phyloP scores from a whole-genome alignment of 2,113 vertebrate species.

The Eurypyga helias region DNA sequence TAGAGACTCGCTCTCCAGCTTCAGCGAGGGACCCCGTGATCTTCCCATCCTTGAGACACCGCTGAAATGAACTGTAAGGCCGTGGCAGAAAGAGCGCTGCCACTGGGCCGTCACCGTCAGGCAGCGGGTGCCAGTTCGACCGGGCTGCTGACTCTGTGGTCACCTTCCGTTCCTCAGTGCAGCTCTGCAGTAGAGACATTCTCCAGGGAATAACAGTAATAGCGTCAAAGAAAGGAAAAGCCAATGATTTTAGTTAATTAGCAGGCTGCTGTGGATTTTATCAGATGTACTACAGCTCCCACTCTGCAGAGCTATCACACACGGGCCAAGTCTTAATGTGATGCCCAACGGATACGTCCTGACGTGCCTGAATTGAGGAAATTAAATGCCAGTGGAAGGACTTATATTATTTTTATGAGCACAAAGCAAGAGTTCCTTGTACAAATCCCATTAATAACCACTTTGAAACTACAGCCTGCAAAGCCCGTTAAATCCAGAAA shows the following conservation, averaged over 20 bases:
- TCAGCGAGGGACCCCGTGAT: background rate
- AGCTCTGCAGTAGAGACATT: background rate
- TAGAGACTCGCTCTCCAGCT: background rate
- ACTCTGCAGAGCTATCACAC: background rate
- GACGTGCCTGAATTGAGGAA: background rate
- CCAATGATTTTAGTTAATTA: background rate
- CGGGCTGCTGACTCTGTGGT: background rate
- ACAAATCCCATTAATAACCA: constrained; percentile 25
- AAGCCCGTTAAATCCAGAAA: constrained; percentile 31
- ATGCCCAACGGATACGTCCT: background rate
- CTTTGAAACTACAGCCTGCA: background rate
- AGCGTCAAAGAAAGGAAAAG: background rate
- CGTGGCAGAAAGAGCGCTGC: background rate
- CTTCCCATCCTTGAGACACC: background rate
- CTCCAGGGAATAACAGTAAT: background rate
- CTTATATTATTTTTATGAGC: background rate
- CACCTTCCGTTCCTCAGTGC: background rate
- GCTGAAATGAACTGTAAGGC: background rate
- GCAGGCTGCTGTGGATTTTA: background rate
- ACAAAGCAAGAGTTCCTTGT: background rate
- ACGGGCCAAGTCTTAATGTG: background rate
- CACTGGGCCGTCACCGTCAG: background rate
- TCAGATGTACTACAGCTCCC: background rate
- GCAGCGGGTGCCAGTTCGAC: rapidly evolving
- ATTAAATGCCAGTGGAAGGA: background rate